These are phyloP conservation scores for Oriolus oriolus DNA, from an alignment of 2,113 vertebrate genomes.

Conservation along the genomic window DNA sequence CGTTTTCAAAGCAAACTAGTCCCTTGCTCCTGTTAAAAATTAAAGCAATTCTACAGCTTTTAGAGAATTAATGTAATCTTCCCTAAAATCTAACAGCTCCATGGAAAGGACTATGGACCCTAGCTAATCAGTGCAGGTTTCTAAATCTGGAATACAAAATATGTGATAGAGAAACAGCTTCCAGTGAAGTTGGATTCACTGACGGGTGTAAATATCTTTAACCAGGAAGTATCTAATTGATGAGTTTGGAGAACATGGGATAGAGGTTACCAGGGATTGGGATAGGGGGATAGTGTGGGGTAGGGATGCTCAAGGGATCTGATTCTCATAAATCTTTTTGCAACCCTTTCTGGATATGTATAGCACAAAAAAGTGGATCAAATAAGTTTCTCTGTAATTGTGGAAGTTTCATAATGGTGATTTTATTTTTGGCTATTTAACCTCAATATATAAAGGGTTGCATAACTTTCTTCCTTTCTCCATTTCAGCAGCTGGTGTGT, in stretches of 20 bases:
- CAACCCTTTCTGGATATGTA: neutral
- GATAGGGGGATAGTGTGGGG: neutral
- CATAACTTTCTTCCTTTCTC: neutral
- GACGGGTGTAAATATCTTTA: neutral
- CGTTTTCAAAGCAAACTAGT: neutral
- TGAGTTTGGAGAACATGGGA: neutral
- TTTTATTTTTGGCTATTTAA: neutral
- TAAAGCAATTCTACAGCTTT: neutral
- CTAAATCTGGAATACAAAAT: neutral
- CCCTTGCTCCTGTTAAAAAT: neutral
- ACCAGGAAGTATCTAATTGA: neutral
- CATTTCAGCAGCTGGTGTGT: neutral
- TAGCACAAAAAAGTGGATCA: neutral
- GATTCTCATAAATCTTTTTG: neutral
- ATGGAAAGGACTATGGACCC: neutral
- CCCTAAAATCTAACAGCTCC: neutral
- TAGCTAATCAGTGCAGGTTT: neutral
- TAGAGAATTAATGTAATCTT: neutral
- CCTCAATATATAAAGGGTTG: neutral
- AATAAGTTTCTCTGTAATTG: neutral
- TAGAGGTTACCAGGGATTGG: neutral
- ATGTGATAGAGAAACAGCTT: neutral
- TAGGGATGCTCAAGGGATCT: neutral
- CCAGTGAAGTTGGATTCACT: neutral
- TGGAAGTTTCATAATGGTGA: neutral